Evolutionary conservation across 2,888 invertebrate genomes (phyloP), one percentile per base, ranked within the genome.

Genomic region (Odontothrips loti): DNA sequence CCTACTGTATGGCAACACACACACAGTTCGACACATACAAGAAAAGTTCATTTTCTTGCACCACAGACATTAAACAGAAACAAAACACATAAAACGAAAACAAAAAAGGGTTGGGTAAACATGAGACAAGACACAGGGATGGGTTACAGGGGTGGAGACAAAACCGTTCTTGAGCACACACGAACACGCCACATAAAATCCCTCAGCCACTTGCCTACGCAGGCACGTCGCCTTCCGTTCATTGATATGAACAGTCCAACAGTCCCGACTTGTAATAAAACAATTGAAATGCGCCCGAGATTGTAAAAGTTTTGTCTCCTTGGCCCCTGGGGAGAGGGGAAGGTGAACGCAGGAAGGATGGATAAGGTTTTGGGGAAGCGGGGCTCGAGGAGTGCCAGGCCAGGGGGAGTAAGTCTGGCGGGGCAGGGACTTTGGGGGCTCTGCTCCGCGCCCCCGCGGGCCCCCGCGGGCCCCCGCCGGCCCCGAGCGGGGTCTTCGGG

Each of bases 91-190:
- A 82, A 83, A 83, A 84, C 83, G 68, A 75, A 75, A 84, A 83
- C 83, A 84, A 84, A 84, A 83, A 82, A 85, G 83, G 84, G 83
- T 83, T 84, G 83, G 83, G 83, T 84, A 83, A 84, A 83, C 83
- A 84, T 82, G 82, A 83, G 83, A 83, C 83, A 83, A 82, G 82
- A 82, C 80, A 83, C 81, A 80, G 81, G 80, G 48, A 82, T 80
- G 75, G 79, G 68, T 34, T 43, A 75, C 68, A 75, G 68, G 68
- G 68, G 23, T 27, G 23, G 68, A 75, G 68, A 75, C 68, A 75
- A 75, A 75, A 27, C 68, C n/a, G 27, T 75, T 75, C 23, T 23
- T 12, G 68, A 23, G 12, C 68, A 58, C 58, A 58, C 20, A 15
- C 17, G 15, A 58, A 58, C 58, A 58, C 20, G 58, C 17, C 58